Conservation (phyloP, 2,888 invertebrate species). For the Caradrina clavipalpis region DNA sequence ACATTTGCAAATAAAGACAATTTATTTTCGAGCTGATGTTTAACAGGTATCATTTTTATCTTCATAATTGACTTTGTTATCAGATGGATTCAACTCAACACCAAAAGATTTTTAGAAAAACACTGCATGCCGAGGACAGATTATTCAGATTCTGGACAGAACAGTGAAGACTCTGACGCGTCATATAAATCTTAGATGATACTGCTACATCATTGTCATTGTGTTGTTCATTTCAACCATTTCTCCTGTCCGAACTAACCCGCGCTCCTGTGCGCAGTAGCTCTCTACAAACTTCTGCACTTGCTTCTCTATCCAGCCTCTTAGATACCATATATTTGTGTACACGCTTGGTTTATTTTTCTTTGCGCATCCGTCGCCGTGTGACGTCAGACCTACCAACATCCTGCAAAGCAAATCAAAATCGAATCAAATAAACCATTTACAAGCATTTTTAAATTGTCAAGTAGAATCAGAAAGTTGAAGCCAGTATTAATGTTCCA, state of each 20-base stretch:
- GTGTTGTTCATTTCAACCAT: conserved; percentile 10
- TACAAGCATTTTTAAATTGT: too few species aligned
- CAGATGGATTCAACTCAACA: conserved; percentile 81
- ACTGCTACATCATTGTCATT: not conserved
- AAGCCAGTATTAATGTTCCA: too few species aligned
- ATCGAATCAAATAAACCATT: too few species aligned
- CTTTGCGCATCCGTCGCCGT: conserved; percentile 82
- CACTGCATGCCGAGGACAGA: conserved; percentile 63
- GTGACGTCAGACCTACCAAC: conserved; percentile 83
- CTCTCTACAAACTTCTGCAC: conserved; percentile 61
- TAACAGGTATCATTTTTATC: not conserved
- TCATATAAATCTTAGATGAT: conserved; percentile 7
- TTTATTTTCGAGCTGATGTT: conserved; percentile 7
- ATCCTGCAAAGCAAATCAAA: conserved; percentile 66
- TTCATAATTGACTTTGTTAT: conserved; percentile 38
- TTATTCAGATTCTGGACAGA: not conserved
- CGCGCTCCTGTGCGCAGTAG: conserved; percentile 55
- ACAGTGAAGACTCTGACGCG: conserved; percentile 6
- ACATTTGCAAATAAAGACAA: conserved; percentile 7
- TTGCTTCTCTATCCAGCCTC: conserved; percentile 75
- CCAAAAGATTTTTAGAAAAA: conserved; percentile 68
- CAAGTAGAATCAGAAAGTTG: too few species aligned
- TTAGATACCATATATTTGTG: conserved; percentile 77
- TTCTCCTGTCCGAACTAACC: fast-evolving
- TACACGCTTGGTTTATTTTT: conserved; percentile 81